Evolutionary conservation across 2,888 invertebrate genomes (phyloP).

Genomic region (Tenthredo distinguenda): DNA sequence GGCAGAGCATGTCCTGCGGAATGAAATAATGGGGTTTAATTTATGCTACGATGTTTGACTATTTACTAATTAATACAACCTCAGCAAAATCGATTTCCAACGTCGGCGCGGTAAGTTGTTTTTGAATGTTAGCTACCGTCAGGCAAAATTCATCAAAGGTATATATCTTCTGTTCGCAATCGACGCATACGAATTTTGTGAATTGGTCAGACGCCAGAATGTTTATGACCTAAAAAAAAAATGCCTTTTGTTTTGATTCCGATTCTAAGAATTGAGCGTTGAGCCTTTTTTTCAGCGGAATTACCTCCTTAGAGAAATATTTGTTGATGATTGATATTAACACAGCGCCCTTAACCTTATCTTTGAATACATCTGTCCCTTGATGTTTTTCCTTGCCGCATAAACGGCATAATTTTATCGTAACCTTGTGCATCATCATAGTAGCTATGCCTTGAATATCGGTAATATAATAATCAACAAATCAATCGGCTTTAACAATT

Average conservation of each 20-base stretch:
- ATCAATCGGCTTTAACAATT: not conserved
- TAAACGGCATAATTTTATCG: constrained; percentile 69
- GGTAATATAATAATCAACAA: not conserved
- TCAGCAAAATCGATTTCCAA: constrained; percentile 74
- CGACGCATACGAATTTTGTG: constrained; percentile 73
- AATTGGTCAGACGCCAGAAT: constrained; percentile 70
- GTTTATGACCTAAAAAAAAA: constrained; percentile 69
- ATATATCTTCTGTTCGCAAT: constrained; percentile 74
- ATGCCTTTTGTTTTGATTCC: not conserved
- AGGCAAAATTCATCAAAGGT: constrained; percentile 75
- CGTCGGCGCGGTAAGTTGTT: constrained; percentile 70
- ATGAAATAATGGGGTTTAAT: not conserved
- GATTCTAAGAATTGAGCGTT: not conserved
- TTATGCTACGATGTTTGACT: not conserved
- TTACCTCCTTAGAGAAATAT: constrained; percentile 74
- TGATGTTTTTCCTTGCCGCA: constrained; percentile 74
- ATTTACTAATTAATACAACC: constrained; percentile 60
- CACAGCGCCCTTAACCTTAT: constrained; percentile 73
- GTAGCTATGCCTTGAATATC: no score
- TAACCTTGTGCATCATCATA: constrained; percentile 33
- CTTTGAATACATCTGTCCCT: constrained; percentile 73
- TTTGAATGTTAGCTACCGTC: constrained; percentile 74
- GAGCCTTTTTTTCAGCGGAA: not conserved
- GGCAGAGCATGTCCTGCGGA: constrained; percentile 71
- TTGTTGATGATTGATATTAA: constrained; percentile 74